Conservation (phyloP, 2,113 vertebrate genomes). For the Halcyon senegalensis region DNA sequence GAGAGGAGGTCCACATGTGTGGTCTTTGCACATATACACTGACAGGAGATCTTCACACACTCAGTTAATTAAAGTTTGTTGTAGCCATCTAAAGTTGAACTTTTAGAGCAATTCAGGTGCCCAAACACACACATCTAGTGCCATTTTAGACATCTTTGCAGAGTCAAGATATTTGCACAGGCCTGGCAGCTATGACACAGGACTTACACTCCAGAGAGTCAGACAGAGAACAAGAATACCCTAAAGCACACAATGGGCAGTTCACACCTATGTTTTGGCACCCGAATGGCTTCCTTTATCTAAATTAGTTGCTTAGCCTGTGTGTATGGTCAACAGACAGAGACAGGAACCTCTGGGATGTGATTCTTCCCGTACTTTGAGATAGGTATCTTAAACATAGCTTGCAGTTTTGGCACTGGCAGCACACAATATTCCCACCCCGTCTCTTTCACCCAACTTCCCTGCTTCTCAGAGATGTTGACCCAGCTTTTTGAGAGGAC, state of each 20-base stretch:
- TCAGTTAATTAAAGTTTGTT: background rate
- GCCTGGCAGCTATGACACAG: background rate
- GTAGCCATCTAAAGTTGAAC: background rate
- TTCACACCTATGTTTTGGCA: background rate
- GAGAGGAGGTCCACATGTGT: background rate
- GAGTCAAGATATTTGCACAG: background rate
- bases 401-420: background rate
- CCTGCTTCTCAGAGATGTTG: background rate
- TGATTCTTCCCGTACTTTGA: background rate
- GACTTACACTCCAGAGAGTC: background rate
- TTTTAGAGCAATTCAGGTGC: background rate
- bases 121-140: background rate
- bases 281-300: background rate
- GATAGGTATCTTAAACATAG: rapidly evolving
- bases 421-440: background rate
- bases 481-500: background rate
- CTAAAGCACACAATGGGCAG: background rate
- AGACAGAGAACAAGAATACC: background rate
- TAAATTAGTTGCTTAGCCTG: background rate
- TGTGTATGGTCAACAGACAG: background rate
- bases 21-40: background rate
- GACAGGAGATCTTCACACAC: background rate
- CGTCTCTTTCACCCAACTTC: background rate
- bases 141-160: background rate
- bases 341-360: background rate